A percentile compares a stretch with the other conserved stretches of the same genome.
These are phyloP conservation scores for Coturnix japonica DNA, from an alignment of 2,113 vertebrate genomes.

Conservation along the genomic window DNA sequence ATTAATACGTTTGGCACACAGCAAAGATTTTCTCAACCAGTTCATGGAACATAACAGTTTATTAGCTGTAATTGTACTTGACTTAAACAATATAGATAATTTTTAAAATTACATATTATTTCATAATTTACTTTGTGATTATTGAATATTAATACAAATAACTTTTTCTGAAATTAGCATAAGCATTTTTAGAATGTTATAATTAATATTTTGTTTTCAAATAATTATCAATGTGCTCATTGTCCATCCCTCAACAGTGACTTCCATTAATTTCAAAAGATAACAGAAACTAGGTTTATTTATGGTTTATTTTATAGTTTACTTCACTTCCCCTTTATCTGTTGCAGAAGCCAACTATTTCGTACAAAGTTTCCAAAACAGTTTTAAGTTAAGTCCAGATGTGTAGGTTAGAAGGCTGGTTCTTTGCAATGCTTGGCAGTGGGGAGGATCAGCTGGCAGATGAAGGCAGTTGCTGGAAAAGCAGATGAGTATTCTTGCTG, in stretches of 20 bases:
- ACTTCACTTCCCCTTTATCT: slow-evolving; percentile 4
- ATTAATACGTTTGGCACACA: not conserved
- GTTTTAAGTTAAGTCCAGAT: slow-evolving; percentile 21
- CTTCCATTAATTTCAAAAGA: not conserved
- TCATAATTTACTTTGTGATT: not conserved
- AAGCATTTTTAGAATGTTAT: not conserved
- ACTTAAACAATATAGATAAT: not conserved
- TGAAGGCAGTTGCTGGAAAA: not conserved
- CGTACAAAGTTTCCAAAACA: slow-evolving; percentile 16
- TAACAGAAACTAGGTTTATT: not conserved
- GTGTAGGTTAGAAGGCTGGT: not conserved
- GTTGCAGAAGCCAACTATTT: not conserved
- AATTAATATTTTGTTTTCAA: not conserved
- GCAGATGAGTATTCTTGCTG: not conserved
- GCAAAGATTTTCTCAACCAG: not conserved
- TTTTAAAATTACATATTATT: not conserved
- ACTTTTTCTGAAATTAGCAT: not conserved
- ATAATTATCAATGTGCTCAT: not conserved
- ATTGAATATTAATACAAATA: not conserved
- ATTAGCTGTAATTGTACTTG: not conserved
- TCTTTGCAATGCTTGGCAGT: not conserved
- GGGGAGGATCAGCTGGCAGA: not conserved
- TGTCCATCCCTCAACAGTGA: not conserved
- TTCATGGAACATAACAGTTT: not conserved
- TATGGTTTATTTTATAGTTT: not conserved